A percentile compares a stretch with the other conserved stretches of the same genome.
These are phyloP conservation scores for Quiscalus mexicanus DNA, from an alignment of 2,113 vertebrate genomes.

Conservation along the genomic window DNA sequence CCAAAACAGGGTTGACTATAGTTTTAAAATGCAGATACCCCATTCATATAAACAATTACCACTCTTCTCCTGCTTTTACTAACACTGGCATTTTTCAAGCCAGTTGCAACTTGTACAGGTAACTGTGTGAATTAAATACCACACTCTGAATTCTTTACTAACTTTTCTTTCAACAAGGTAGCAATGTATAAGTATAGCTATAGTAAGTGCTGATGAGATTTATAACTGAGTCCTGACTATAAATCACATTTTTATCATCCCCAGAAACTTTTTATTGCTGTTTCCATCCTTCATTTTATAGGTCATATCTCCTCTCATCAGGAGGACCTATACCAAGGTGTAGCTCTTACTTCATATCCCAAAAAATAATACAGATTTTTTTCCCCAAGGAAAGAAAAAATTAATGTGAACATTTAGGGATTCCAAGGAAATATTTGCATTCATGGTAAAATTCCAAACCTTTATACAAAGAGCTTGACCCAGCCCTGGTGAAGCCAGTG, in stretches of 20 bases:
- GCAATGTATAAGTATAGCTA: not conserved
- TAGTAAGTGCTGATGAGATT: slow-evolving; percentile 4
- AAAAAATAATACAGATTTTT: not conserved
- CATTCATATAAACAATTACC: not conserved
- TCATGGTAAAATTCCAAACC: not conserved
- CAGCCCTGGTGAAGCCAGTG: not conserved
- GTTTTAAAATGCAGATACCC: not conserved
- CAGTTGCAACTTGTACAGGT: not conserved
- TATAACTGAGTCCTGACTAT: not conserved
- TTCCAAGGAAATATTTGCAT: not conserved
- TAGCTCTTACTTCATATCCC: not conserved
- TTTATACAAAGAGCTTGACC: not conserved
- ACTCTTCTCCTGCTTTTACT: not conserved
- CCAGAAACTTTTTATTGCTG: not conserved
- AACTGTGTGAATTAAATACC: not conserved
- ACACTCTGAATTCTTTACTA: not conserved
- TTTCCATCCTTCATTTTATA: not conserved
- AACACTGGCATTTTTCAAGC: slow-evolving; percentile 11
- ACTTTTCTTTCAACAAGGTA: slow-evolving; percentile 3
- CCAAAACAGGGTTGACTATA: not conserved
- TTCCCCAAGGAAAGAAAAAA: not conserved
- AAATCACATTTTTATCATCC: slow-evolving; percentile 6
- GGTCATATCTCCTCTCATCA: not conserved
- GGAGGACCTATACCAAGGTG: not conserved
- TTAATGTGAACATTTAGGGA: not conserved